Evolutionary conservation across 2,888 invertebrate genomes (phyloP), one percentile per base, ranked within the genome.

Genomic region (Dugesia japonica): DNA sequence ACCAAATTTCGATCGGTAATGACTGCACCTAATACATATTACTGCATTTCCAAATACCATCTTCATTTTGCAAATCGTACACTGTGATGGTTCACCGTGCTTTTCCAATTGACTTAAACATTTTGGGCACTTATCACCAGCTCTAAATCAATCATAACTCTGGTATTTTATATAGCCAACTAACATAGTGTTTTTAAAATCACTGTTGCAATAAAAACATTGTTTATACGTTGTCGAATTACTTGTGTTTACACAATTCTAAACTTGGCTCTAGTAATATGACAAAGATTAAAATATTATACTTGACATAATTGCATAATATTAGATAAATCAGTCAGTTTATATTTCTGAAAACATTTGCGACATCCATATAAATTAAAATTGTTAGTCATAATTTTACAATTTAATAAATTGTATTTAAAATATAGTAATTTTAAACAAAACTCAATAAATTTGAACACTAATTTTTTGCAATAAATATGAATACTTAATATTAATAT

Each of bases 11-110:
- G 72, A 27, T 42, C 73, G 26, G 28, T 78, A 78, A 56, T 78
- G 78, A 26, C 26, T 28, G 38, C 78, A 78, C 0, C 78, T 78
- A 17, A 78, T 31, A 71, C 78, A 78, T 0, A 71, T 72, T 13
- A 56, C 31, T 23, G 73, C 77, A 73, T 78, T 72, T n/a, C 76
- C 42, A 26, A 78, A 78, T 17, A 76, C 77, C 38, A 78, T 78
- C 1, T 78, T 75, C n/a, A 78, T 27, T 23, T 23, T 20, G 38
- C 78, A 78, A 42, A 78, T 78, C 1, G 77, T 27, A 71, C 78
- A 78, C 1, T 26, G 38, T 1, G 73, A 27, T 17, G 78, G 78
- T 23, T 78, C 73, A 26, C 78, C 78, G 56, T 78, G 56, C 31
- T 72, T 72, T 15, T 73, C 31, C 38, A 79, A 23, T 26, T 72